phyloP scores from a whole-genome alignment of 2,797 vertebrate genomes.

The Cryptoprocta ferox region DNA sequence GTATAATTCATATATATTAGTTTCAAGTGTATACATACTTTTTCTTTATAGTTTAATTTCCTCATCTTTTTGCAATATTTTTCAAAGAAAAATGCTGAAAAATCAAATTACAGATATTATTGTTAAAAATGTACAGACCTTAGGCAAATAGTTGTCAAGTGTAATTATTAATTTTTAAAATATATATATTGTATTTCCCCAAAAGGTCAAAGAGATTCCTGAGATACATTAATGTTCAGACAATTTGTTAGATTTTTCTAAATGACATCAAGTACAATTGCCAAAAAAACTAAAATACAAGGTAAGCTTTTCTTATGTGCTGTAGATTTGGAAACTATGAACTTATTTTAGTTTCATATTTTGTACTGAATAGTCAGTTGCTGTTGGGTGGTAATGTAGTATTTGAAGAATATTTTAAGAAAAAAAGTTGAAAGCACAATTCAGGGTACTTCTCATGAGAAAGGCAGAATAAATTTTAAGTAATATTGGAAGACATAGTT shows the following conservation, averaged over 20 bases:
- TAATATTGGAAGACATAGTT: not conserved
- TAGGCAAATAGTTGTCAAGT: not conserved
- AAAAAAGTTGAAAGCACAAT: constrained; percentile 10
- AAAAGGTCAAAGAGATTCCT: not conserved
- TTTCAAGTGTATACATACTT: not conserved
- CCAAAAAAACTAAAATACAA: not conserved
- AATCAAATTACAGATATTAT: not conserved
- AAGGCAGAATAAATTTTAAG: constrained; percentile 14
- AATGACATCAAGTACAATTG: not conserved
- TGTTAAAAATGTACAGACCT: not conserved
- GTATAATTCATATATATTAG: not conserved
- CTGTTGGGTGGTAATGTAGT: not conserved
- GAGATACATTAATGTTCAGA: not conserved
- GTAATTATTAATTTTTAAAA: constrained; percentile 22
- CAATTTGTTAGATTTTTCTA: not conserved
- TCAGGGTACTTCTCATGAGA: not conserved
- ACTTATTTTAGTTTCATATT: not conserved
- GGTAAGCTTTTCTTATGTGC: not conserved
- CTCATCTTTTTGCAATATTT: not conserved
- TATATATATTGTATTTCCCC: not conserved
- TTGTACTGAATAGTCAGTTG: not conserved
- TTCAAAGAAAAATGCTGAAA: not conserved
- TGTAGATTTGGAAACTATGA: not conserved
- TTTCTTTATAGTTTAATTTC: not conserved
- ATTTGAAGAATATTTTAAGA: constrained; percentile 4